A percentile compares a stretch with the other conserved stretches of the same genome.
Evolutionary conservation across 2,888 invertebrate species (phyloP).

Genomic region (Rhingia rostrata): DNA sequence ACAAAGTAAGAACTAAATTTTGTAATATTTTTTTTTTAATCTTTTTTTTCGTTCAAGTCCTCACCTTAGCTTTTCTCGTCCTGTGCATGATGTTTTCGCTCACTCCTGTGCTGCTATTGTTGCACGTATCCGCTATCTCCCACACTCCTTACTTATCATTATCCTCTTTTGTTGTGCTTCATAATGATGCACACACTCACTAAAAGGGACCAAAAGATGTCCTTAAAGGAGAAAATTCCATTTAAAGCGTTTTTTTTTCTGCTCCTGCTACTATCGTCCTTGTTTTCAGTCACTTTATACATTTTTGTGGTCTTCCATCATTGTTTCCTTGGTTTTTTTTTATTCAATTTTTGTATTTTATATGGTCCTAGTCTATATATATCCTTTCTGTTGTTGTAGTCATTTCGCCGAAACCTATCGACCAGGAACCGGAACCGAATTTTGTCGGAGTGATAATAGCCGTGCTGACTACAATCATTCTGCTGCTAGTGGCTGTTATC

Average conservation of each 20-base stretch:
- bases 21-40: too few relatives aligned
- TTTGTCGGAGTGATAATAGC: slow-evolving; percentile 88
- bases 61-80: slow-evolving; percentile 35
- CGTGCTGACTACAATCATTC: slow-evolving; percentile 88
- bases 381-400: slow-evolving; percentile 76
- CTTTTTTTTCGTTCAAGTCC: slow-evolving; percentile 26
- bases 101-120: slow-evolving; percentile 57
- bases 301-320: slow-evolving; percentile 67
- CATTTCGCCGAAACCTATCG: slow-evolving; percentile 84
- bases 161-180: slow-evolving; percentile 62
- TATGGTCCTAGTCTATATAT: slow-evolving; percentile 30
- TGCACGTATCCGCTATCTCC: slow-evolving; percentile 66
- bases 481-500: slow-evolving; percentile 88
- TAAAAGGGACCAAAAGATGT: slow-evolving; percentile 44
- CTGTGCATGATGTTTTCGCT: slow-evolving; percentile 22
- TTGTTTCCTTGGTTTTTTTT: slow-evolving; percentile 55
- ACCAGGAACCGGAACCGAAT: slow-evolving; percentile 85
- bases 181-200: slow-evolving; percentile 66
- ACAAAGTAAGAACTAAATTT: slow-evolving; percentile 78
- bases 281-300: slow-evolving; percentile 71
- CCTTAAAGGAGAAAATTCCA: slow-evolving; percentile 66
- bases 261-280: slow-evolving; percentile 22
- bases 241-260: slow-evolving; percentile 57
- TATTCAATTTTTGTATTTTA: slow-evolving; percentile 13
- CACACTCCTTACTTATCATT: slow-evolving; percentile 44